A percentile compares a stretch with the other conserved stretches of the same genome.
Evolutionary conservation across 2,797 vertebrate species (phyloP).

Genomic region (Enteromius radiatus): DNA sequence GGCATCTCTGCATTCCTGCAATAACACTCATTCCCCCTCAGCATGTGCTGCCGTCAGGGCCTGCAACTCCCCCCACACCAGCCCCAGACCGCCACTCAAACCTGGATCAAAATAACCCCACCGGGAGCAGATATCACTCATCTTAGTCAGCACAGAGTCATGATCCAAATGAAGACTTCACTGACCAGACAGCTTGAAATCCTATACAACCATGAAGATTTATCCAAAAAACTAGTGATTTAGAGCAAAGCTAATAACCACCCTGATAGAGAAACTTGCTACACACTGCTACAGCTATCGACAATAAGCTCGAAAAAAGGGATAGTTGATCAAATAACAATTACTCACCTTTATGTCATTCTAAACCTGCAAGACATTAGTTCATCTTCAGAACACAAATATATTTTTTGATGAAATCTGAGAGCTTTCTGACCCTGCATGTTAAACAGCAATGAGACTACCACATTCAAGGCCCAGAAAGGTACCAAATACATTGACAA

Average conservation of each 20-base stretch:
- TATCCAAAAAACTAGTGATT: background rate
- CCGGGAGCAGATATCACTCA: slow-evolving; percentile 30
- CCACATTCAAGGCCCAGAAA: background rate
- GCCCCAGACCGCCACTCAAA: slow-evolving; percentile 43
- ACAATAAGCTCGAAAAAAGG: background rate
- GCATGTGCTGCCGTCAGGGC: slow-evolving; percentile 45
- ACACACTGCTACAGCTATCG: background rate
- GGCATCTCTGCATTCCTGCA: slow-evolving; percentile 57
- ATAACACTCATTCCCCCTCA: slow-evolving; percentile 59
- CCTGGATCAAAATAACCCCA: slow-evolving; percentile 50
- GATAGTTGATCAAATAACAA: background rate
- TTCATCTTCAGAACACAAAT: background rate
- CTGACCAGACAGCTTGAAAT: slow-evolving; percentile 47
- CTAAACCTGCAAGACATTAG: background rate
- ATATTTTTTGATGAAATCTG: background rate
- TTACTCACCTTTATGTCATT: background rate
- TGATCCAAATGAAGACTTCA: slow-evolving; percentile 51
- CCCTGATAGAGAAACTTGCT: background rate
- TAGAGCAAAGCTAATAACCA: background rate
- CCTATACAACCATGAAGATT: slow-evolving; percentile 33
- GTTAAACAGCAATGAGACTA: background rate
- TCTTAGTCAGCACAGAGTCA: slow-evolving; percentile 33
- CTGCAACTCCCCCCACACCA: slow-evolving; percentile 1
- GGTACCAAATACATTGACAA: background rate
- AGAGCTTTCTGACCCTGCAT: background rate